These are phyloP conservation scores for Neomicropteryx cornuta DNA, from an alignment of 1,140 invertebrate species.

Conservation along the genomic window DNA sequence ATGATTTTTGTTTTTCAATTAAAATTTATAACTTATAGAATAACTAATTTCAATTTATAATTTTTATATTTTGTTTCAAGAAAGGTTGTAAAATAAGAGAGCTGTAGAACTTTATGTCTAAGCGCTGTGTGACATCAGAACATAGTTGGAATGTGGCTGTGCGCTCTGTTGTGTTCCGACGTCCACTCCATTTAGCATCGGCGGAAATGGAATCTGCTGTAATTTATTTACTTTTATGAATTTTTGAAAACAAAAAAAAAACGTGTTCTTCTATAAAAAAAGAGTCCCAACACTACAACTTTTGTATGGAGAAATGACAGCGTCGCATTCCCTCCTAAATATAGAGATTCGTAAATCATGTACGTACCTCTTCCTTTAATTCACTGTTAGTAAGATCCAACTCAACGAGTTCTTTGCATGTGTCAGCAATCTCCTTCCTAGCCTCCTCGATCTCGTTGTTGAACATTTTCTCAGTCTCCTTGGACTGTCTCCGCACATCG, in stretches of 20 bases:
- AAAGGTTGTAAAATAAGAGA: neutral
- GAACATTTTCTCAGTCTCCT: constrained; percentile 33
- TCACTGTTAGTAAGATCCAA: constrained; percentile 46
- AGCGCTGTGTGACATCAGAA: neutral
- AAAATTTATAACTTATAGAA: too few relatives aligned
- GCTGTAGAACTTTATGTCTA: neutral
- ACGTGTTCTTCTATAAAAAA: too few relatives aligned
- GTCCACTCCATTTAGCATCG: neutral
- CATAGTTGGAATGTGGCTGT: neutral
- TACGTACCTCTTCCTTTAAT: constrained; percentile 43
- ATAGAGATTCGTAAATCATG: too few relatives aligned
- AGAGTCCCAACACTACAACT: too few relatives aligned
- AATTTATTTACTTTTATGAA: too few relatives aligned
- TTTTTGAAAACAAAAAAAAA: neutral
- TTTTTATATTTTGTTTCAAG: neutral
- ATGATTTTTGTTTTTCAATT: too few relatives aligned
- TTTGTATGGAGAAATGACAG: neutral
- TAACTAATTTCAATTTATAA: constrained; percentile 8
- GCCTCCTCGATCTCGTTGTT: constrained; percentile 34
- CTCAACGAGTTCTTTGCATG: constrained; percentile 40
- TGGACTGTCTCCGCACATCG: constrained; percentile 27
- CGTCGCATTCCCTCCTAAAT: too few relatives aligned
- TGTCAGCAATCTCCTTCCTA: constrained; percentile 36
- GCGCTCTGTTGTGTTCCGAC: neutral
- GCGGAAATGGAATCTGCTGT: neutral